These are phyloP conservation scores for Hylyphantes graminicola DNA, from an alignment of 1,140 invertebrate genomes.

Conservation along the genomic window DNA sequence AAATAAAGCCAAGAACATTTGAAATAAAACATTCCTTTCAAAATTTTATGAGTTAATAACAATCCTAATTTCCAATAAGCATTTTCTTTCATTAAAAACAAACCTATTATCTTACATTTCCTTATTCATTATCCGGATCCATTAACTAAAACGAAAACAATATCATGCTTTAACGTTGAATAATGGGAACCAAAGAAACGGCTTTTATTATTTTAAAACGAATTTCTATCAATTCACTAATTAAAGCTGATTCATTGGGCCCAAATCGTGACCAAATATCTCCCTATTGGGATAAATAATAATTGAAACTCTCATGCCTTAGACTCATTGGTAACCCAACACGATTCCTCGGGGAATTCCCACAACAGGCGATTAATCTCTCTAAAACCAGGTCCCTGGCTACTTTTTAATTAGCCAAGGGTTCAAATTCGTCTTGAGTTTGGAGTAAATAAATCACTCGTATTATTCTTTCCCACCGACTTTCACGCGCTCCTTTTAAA, in stretches of 20 bases:
- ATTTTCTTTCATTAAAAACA: too few relatives aligned
- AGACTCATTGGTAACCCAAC: constrained; percentile 31
- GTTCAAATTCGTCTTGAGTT: constrained; percentile 48
- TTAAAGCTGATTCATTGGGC: constrained; percentile 29
- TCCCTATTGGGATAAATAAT: constrained; percentile 17
- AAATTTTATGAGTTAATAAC: too few relatives aligned
- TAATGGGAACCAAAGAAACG: background rate
- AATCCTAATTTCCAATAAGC: too few relatives aligned
- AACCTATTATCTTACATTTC: too few relatives aligned
- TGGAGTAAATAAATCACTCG: constrained; percentile 51
- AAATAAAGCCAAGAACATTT: too few relatives aligned
- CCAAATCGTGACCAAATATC: constrained; percentile 44
- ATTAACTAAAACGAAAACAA: constrained; percentile 11
- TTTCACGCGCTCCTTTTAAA: constrained; percentile 56
- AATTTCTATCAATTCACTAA: constrained; percentile 12
- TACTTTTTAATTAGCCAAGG: constrained; percentile 49
- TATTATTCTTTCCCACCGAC: background rate
- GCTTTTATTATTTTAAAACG: constrained; percentile 29
- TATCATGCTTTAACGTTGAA: constrained; percentile 18
- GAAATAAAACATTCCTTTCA: too few relatives aligned
- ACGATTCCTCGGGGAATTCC: constrained; percentile 10
- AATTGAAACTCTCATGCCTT: constrained; percentile 22
- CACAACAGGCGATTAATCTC: constrained; percentile 32
- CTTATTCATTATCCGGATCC: constrained; percentile 1
- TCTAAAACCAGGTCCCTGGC: constrained; percentile 14